Base-by-base conservation (phyloP, 2,888 invertebrate species). In the Busseola fusca region DNA sequence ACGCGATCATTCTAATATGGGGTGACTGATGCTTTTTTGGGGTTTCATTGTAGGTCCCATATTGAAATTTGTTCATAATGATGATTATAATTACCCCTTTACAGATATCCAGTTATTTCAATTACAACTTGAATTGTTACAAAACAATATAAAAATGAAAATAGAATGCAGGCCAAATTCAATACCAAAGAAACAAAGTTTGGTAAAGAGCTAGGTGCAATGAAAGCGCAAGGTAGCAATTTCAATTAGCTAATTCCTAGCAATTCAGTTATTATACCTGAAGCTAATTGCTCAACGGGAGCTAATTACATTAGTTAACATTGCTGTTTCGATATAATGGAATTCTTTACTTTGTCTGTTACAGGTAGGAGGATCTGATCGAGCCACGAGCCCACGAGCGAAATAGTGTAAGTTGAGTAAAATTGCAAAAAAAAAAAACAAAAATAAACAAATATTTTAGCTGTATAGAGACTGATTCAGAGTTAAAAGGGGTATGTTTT, bases 161-260 rank as follows among this genome's bases (percentile, higher is more conserved):
- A 6, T 10, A 50, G 16, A 37, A 37, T 50, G 25, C 16, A 42
- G 34, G 6, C 1, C 0, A 27, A 63, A 52, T 48, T 45, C 18
- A 34, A 21, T 52, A 45, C 3, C 3, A 52, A 63, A 72, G 54
- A 60, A 37, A 50, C 42, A 30, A 18, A 30, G 45, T 50, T 54
- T 54, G 34, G 42, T 42, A 42, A 80, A 69, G 27, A 76, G 50
- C 34, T 64, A 34, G 18, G 34, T 56, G 14, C 30, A 52, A 14
- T 62, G 27, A 75, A 81, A 66, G 34, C 62, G 25, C 14, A 27
- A n/a, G 14, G 30, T 67, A 52, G 50, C 68, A 57, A 60, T 67
- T 81, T 60, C 69, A 71, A 81, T 81, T 71, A 81, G 64, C 65
- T 76, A 76, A 83, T 70, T 76, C 16, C 34, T 63, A 37, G 58